Conservation (phyloP, 1,140 invertebrate genomes). For the Dolichoris vasculosae region DNA sequence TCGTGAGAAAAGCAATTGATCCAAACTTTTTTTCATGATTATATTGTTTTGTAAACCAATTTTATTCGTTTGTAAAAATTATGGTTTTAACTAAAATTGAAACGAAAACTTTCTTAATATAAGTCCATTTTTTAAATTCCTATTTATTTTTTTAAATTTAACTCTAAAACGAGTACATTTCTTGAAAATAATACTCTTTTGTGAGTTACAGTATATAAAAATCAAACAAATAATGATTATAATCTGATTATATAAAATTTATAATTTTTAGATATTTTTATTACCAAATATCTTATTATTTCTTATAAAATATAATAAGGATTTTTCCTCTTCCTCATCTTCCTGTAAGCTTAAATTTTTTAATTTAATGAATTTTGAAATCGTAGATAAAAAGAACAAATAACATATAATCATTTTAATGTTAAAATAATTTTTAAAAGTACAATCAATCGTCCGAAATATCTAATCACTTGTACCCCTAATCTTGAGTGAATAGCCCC, state of each 20-base stretch:
- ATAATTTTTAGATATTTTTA: not conserved
- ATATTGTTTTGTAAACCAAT: not conserved
- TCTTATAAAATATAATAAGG: not conserved
- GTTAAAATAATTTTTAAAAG: not conserved
- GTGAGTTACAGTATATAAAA: no score
- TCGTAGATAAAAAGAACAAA: not conserved
- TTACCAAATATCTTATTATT: not conserved
- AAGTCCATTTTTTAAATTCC: not conserved
- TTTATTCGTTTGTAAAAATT: not conserved
- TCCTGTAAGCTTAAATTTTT: not conserved
- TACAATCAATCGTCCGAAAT: not conserved
- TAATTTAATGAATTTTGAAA: not conserved
- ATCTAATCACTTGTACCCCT: slow-evolving; percentile 9
- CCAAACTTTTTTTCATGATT: not conserved
- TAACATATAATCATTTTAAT: not conserved
- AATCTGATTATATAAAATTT: no score
- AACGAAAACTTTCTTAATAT: no score
- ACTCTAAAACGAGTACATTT: not conserved
- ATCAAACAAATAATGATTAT: no score
- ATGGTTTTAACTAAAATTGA: not conserved
- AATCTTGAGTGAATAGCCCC: slow-evolving; percentile 28
- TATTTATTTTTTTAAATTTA: not conserved
- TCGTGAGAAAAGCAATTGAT: not conserved
- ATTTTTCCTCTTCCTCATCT: not conserved
- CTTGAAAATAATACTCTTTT: not conserved